These are phyloP conservation scores for Lamellibrachia luymesi DNA, from an alignment of 1,140 invertebrate genomes.

Conservation along the genomic window DNA sequence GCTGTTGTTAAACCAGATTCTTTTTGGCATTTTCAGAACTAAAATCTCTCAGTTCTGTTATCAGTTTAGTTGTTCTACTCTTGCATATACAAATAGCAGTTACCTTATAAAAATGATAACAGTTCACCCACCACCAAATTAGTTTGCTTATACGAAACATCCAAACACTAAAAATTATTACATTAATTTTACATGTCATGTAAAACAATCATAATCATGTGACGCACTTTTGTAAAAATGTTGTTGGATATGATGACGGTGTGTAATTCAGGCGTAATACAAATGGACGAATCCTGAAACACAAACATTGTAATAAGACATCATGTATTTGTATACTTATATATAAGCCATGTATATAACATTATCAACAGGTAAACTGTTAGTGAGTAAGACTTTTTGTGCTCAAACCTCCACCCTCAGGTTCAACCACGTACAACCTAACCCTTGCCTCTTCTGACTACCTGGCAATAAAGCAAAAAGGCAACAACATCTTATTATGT, in stretches of 20 bases:
- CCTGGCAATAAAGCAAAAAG: too few relatives aligned
- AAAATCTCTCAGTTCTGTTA: background rate
- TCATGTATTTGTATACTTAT: background rate
- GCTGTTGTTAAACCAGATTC: background rate
- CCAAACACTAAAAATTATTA: background rate
- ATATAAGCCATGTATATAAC: background rate
- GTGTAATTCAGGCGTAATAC: conserved; percentile 45
- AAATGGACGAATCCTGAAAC: conserved; percentile 34
- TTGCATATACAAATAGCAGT: too few relatives aligned
- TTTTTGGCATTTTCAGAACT: background rate
- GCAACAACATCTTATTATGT: too few relatives aligned
- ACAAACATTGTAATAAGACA: background rate
- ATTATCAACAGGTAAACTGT: background rate
- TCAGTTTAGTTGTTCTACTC: too few relatives aligned
- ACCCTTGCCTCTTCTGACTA: too few relatives aligned
- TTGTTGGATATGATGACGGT: conserved; percentile 60
- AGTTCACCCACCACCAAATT: background rate
- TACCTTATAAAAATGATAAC: background rate
- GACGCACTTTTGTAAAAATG: conserved; percentile 37
- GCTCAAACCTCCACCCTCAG: background rate
- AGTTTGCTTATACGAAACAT: background rate
- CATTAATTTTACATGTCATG: conserved; percentile 49
- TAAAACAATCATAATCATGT: conserved; percentile 14
- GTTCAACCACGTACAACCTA: background rate
- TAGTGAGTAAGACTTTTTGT: background rate